A percentile compares a stretch with the other conserved stretches of the same genome.
Conservation (phyloP, 2,888 invertebrate species). For the Laothoe populi region DNA sequence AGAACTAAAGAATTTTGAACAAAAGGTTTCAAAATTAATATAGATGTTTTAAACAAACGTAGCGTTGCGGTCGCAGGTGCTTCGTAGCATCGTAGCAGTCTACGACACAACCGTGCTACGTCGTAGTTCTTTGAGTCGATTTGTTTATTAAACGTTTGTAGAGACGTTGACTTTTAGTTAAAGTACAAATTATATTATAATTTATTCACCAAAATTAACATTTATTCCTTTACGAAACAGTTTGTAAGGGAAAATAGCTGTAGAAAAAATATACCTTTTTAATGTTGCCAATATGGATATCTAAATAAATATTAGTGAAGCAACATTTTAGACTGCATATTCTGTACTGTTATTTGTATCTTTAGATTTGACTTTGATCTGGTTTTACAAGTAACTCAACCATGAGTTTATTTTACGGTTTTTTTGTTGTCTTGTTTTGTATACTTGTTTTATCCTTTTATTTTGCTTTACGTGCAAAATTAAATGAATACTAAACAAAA, state of each 20-base stretch:
- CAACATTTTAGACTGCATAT: too few relatives aligned
- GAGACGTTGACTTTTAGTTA: neutral
- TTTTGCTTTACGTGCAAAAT: too few relatives aligned
- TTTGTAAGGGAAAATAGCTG: neutral
- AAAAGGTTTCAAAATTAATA: neutral
- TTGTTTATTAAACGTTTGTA: neutral
- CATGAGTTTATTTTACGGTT: too few relatives aligned
- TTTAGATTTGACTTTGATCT: too few relatives aligned
- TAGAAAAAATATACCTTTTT: neutral
- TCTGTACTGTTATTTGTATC: too few relatives aligned
- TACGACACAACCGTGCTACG: slow-evolving; percentile 24
- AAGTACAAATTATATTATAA: slow-evolving; percentile 8
- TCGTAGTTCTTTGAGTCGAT: slow-evolving; percentile 11
- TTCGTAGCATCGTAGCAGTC: slow-evolving; percentile 6
- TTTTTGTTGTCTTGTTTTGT: too few relatives aligned
- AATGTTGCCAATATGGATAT: too few relatives aligned
- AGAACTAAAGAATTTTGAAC: too few relatives aligned
- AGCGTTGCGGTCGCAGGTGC: neutral
- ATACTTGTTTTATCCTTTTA: too few relatives aligned
- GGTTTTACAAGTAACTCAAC: too few relatives aligned
- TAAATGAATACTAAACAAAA: too few relatives aligned
- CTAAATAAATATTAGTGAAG: too few relatives aligned
- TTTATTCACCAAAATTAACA: slow-evolving; percentile 11
- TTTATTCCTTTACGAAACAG: slow-evolving; percentile 8
- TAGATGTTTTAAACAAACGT: neutral